Conservation (phyloP, 2,797 vertebrate species). For the Phaenicophaeus curvirostris region DNA sequence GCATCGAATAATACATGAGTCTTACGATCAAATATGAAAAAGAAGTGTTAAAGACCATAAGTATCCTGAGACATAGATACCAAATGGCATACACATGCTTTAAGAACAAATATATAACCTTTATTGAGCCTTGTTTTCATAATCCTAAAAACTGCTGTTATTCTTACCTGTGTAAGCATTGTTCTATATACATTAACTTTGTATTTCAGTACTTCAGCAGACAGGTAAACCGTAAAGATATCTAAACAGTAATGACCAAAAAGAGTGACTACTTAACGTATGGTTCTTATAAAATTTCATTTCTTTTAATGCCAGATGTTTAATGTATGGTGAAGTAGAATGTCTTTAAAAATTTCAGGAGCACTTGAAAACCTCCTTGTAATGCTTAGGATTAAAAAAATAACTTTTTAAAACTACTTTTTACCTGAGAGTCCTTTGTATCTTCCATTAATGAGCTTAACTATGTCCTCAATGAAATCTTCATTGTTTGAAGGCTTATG, state of each 20-base stretch:
- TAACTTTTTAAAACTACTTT: not conserved
- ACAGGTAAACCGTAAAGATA: not conserved
- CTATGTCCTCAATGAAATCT: conserved; percentile 84
- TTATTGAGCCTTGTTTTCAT: not conserved
- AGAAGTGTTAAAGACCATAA: not conserved
- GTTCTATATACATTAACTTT: not conserved
- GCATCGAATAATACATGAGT: not conserved
- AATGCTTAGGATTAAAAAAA: not conserved
- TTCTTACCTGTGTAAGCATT: not conserved
- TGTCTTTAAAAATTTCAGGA: not conserved
- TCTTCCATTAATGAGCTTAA: conserved; percentile 84
- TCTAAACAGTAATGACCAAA: not conserved
- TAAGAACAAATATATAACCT: not conserved
- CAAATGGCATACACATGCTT: not conserved
- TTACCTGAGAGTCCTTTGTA: conserved; percentile 94
- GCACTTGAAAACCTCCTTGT: not conserved
- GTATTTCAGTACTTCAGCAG: not conserved
- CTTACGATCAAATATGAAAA: not conserved
- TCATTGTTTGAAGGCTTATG: conserved; percentile 83
- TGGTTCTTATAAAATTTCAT: not conserved
- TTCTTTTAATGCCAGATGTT: not conserved
- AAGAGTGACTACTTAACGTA: not conserved
- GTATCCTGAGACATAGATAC: not conserved
- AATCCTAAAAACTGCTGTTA: not conserved
- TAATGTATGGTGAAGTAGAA: not conserved